Conservation (phyloP, 2,797 vertebrate species). For the Phaenicophaeus curvirostris region DNA sequence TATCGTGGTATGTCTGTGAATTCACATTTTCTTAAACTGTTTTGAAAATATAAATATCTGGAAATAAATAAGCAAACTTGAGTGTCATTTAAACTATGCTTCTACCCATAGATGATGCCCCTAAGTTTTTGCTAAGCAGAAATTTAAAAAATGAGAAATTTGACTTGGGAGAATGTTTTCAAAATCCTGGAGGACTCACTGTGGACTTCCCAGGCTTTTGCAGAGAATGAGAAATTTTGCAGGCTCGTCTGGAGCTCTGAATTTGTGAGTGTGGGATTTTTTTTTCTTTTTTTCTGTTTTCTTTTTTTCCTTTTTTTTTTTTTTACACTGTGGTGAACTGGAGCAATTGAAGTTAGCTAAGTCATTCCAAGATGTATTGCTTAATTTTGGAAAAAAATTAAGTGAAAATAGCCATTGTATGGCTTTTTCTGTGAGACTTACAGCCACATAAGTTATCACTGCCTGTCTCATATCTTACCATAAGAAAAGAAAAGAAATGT, state of each 20-base stretch:
- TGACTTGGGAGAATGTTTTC: not conserved
- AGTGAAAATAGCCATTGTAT: not conserved
- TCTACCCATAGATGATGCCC: not conserved
- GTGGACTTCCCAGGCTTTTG: not conserved
- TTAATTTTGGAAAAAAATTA: not conserved
- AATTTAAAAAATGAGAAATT: not conserved
- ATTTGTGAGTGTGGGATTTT: not conserved
- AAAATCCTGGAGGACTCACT: not conserved
- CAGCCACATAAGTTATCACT: not conserved
- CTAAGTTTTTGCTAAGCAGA: not conserved
- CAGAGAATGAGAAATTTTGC: not conserved
- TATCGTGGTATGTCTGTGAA: not conserved
- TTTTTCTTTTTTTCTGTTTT: too few species aligned
- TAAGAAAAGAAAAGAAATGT: not conserved
- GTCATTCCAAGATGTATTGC: not conserved
- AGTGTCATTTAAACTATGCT: fast-evolving
- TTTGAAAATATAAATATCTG: not conserved
- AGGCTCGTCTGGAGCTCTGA: not conserved
- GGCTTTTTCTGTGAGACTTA: not conserved
- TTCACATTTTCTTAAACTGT: not conserved
- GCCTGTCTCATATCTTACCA: not conserved
- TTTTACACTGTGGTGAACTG: too few species aligned
- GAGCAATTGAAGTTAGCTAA: not conserved
- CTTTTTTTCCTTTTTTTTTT: too few species aligned
- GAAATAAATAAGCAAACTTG: not conserved